Evolutionary conservation across 2,888 invertebrate genomes (phyloP), one percentile per base, ranked within the genome.

Genomic region (Zaprionus lineosus): DNA sequence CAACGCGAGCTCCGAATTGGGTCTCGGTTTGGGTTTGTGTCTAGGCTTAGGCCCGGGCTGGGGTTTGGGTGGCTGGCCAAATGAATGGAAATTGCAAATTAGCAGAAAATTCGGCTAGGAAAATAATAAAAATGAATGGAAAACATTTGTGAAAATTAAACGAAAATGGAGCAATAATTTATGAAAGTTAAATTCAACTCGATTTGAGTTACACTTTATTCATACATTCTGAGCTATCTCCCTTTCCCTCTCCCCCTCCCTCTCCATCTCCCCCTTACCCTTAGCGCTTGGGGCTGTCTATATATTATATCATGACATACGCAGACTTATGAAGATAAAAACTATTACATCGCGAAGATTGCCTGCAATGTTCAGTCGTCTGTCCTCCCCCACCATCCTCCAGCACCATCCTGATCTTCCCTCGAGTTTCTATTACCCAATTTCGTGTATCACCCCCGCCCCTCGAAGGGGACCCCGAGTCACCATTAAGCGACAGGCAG

Each of bases 11-110:
- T 16, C 26, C 5, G 15, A 5, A 7, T 39, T 48, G 9, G n/a
- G 1, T 7, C 7, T 41, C 15, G 2, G 11, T 0, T 28, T 28
- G 16, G 14, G 24, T 4, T 24, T 24, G n/a, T n/a, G n/a, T n/a
- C n/a, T n/a, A 52, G 29, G 34, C 55, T 43, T 41, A n/a, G n/a
- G n/a, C n/a, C n/a, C n/a, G n/a, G n/a, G n/a, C n/a, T n/a, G 21
- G 40, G 34, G 2, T 34, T 34, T 15, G 6, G 34, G 2, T 24
- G 1, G 24, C 26, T 15, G 31, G n/a, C 34, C 43, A 61, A 52
- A 40, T 40, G 51, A 57, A 68, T 72, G 43, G 44, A 52, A 64
- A 50, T 64, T 48, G 64, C 53, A 72, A 65, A 68, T 68, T 67
- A 60, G 61, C 56, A 39, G 51, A 44, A 48, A 37, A 24, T 65